Evolutionary conservation across 2,888 invertebrate genomes (phyloP).

Genomic region (Acrobasis suavella): DNA sequence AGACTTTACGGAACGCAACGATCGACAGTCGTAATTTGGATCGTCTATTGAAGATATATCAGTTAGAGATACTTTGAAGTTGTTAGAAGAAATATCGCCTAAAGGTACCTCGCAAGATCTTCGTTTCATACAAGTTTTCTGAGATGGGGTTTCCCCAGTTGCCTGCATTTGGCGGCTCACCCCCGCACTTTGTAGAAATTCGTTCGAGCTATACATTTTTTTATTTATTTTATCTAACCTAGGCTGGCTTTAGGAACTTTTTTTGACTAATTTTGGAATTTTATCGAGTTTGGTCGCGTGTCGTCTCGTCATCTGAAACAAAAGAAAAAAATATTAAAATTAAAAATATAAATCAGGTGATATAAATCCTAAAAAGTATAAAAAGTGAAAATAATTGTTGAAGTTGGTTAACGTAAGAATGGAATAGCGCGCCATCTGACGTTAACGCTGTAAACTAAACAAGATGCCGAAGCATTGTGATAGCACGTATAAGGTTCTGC

Average conservation of each 20-base stretch:
- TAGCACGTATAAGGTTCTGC: neutral
- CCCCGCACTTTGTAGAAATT: constrained; percentile 74
- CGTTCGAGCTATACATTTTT: constrained; percentile 74
- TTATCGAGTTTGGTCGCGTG: constrained; percentile 53
- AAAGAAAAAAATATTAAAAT: constrained; percentile 35
- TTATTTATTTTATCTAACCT: constrained; percentile 24
- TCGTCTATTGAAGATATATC: constrained; percentile 60
- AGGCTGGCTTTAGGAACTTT: constrained; percentile 71
- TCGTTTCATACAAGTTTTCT: constrained; percentile 75
- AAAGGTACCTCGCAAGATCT: constrained; percentile 75
- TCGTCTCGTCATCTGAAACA: constrained; percentile 64
- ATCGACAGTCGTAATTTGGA: constrained; percentile 64
- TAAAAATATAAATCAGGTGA: too few relatives aligned
- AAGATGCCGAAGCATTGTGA: neutral
- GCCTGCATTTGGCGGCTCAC: constrained; percentile 78
- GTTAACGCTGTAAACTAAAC: neutral
- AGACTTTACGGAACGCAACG: constrained; percentile 64
- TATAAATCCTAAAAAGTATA: too few relatives aligned
- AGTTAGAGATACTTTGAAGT: constrained; percentile 74
- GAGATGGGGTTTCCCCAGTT: constrained; percentile 72
- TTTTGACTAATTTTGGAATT: constrained; percentile 76
- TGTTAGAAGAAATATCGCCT: constrained; percentile 72
- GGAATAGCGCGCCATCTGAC: neutral
- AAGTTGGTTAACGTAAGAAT: neutral
- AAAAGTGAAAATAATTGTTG: too few relatives aligned